phyloP scores from a whole-genome alignment of 1,140 invertebrate genomes.

The Hylaeus volcanicus region DNA sequence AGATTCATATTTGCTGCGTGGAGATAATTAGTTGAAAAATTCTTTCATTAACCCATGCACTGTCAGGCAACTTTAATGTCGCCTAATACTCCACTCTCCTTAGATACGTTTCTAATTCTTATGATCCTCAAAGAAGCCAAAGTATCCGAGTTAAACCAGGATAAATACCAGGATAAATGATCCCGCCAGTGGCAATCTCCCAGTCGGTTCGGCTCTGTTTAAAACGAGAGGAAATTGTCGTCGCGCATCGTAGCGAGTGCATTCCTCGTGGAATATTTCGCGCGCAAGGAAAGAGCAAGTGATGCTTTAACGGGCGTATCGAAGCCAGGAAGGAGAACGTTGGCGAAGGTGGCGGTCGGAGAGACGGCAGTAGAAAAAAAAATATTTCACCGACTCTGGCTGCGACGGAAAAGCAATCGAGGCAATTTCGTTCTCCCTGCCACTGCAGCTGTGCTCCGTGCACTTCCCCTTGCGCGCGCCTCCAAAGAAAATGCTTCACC shows the following conservation, averaged over 20 bases:
- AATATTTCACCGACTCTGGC: constrained; percentile 50
- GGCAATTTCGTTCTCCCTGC: constrained; percentile 60
- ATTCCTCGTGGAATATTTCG: constrained; percentile 25
- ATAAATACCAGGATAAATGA: too few relatives aligned
- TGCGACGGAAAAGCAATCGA: constrained; percentile 62
- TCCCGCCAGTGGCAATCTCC: too few relatives aligned
- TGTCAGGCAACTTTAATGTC: too few relatives aligned
- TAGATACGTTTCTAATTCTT: too few relatives aligned
- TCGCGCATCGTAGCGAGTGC: background rate
- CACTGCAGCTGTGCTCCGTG: constrained; percentile 54
- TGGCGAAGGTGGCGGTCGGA: background rate
- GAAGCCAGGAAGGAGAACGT: background rate
- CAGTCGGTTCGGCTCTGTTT: too few relatives aligned
- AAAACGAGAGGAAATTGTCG: background rate
- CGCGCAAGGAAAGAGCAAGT: constrained; percentile 31
- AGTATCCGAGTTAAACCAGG: too few relatives aligned
- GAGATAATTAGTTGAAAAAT: too few relatives aligned
- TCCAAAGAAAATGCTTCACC: constrained; percentile 53
- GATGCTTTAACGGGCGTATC: constrained; percentile 45
- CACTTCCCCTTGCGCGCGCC: constrained; percentile 28
- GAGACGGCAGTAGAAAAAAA: constrained; percentile 20
- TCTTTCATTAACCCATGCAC: too few relatives aligned
- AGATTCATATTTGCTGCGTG: too few relatives aligned
- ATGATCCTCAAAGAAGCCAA: too few relatives aligned
- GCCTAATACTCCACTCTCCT: too few relatives aligned